These are phyloP conservation scores for Parascotia fuliginaria DNA, from an alignment of 2,888 invertebrate species.

Conservation along the genomic window DNA sequence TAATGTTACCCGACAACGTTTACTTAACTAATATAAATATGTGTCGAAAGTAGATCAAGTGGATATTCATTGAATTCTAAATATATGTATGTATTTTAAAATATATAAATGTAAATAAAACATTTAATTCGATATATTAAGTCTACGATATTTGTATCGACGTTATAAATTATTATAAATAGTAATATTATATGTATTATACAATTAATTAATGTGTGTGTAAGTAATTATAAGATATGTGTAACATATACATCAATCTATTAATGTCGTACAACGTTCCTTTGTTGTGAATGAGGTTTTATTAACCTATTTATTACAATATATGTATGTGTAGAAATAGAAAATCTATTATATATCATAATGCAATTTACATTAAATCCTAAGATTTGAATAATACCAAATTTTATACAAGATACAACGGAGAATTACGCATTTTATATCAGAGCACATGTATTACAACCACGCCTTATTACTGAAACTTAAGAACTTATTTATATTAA, in stretches of 20 bases:
- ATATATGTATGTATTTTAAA: slow-evolving; percentile 63
- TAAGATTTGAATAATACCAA: slow-evolving; percentile 59
- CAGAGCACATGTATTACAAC: not conserved
- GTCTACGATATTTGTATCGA: slow-evolving; percentile 68
- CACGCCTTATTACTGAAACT: not conserved
- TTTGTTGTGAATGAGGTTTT: slow-evolving; percentile 75
- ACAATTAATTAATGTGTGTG: slow-evolving; percentile 58
- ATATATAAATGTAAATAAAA: slow-evolving; percentile 71
- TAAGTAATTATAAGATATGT: slow-evolving; percentile 55
- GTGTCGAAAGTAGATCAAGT: slow-evolving; percentile 62
- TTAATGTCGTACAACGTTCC: slow-evolving; percentile 77
- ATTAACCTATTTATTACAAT: slow-evolving; percentile 59
- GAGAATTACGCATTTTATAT: slow-evolving; percentile 69
- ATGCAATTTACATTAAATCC: slow-evolving; percentile 50
- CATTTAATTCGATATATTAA: slow-evolving; percentile 65
- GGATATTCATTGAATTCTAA: slow-evolving; percentile 71
- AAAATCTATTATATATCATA: slow-evolving; percentile 55
- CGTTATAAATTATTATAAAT: slow-evolving; percentile 50
- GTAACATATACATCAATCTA: slow-evolving; percentile 44
- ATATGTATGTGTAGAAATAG: slow-evolving; percentile 70
- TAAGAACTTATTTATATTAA: too few relatives aligned
- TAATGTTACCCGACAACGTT: slow-evolving; percentile 35
- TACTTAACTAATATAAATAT: slow-evolving; percentile 47
- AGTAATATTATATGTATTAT: slow-evolving; percentile 57
- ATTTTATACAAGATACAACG: slow-evolving; percentile 62